phyloP scores from a whole-genome alignment of 2,113 vertebrate genomes.

The Corvus cornix region DNA sequence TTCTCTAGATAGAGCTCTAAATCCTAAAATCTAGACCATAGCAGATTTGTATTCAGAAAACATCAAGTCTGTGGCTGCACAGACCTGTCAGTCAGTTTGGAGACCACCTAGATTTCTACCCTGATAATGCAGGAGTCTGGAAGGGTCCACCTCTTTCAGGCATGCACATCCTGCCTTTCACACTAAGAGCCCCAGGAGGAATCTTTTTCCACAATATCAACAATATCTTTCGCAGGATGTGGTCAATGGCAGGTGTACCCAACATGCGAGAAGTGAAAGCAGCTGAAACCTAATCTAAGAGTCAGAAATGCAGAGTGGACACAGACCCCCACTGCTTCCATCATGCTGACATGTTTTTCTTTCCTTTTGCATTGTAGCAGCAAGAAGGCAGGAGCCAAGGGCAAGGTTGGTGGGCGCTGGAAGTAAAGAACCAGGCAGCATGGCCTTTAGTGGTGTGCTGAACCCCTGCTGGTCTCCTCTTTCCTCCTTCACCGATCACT shows the following conservation, averaged over 20 bases:
- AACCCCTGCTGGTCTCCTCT: constrained; percentile 23
- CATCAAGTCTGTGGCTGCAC: background rate
- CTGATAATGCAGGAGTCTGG: background rate
- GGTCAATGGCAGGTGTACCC: background rate
- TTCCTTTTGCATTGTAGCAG: constrained; percentile 78
- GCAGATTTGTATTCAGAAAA: background rate
- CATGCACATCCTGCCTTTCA: background rate
- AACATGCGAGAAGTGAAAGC: background rate
- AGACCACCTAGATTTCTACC: background rate
- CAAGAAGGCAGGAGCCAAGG: constrained; percentile 91
- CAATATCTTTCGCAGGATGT: background rate
- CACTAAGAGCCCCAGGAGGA: background rate
- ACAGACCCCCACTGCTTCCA: background rate
- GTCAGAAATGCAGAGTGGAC: background rate
- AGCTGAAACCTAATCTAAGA: background rate
- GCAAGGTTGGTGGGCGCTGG: constrained; percentile 89
- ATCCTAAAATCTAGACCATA: background rate
- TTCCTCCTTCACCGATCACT: background rate
- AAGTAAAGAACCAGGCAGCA: constrained; percentile 78
- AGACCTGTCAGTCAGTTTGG: background rate
- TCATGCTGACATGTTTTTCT: background rate
- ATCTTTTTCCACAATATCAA: background rate
- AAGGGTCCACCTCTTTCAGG: background rate
- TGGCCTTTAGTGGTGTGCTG: background rate
- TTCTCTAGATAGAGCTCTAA: background rate